A percentile compares a stretch with the other conserved stretches of the same genome.
phyloP scores from a whole-genome alignment of 2,797 vertebrate genomes.

The Onychomys torridus region DNA sequence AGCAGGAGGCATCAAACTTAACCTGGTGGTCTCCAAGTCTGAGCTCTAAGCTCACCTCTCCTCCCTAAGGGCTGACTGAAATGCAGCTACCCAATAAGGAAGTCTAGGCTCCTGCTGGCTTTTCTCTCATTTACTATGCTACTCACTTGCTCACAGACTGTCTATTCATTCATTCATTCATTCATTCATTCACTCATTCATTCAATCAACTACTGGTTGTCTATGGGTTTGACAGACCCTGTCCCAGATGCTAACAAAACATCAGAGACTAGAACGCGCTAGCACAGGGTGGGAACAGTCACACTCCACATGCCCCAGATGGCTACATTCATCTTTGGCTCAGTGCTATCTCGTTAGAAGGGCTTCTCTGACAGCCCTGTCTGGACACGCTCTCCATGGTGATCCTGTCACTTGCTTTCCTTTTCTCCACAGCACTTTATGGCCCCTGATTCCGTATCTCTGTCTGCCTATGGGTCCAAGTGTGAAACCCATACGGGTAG shows the following conservation, averaged over 20 bases:
- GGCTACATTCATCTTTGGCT: background rate
- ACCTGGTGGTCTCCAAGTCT: background rate
- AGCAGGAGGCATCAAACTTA: too few species aligned
- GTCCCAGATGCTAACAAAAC: background rate
- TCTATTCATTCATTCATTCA: background rate
- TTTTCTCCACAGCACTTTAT: background rate
- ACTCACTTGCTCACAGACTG: background rate
- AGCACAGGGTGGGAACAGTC: fast-evolving
- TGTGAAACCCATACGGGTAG: background rate
- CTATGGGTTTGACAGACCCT: background rate
- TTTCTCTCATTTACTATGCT: background rate
- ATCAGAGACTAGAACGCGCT: fast-evolving
- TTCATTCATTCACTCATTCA: background rate
- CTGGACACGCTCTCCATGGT: background rate
- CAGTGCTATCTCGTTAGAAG: background rate
- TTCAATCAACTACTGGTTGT: background rate
- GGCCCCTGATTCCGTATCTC: background rate
- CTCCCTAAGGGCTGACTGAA: too few species aligned
- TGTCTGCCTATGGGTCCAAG: background rate
- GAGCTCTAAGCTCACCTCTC: background rate
- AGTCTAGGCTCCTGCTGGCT: background rate
- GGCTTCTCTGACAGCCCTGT: background rate
- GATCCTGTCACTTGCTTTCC: background rate
- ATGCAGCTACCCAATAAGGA: background rate
- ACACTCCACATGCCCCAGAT: fast-evolving